Evolutionary conservation across 2,113 vertebrate genomes (phyloP), one percentile per base, ranked within the genome.

Genomic region (Australoheros scitulus): DNA sequence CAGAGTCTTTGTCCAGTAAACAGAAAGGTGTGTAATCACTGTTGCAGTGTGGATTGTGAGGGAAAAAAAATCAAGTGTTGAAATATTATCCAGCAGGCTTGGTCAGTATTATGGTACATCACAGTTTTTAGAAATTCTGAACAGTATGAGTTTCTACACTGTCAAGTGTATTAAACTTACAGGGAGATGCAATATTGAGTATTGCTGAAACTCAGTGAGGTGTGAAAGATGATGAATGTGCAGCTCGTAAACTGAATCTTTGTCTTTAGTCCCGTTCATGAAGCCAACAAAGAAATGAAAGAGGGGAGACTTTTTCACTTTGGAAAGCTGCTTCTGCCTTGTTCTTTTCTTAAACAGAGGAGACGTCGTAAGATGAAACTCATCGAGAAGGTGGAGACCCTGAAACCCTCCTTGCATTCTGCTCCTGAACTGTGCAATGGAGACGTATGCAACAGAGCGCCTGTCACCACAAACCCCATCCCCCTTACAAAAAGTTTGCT

Each of bases 291-390:
- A 10, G 20, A 10, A 38, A 56, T 56, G 20, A n/a, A 56, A 11
- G 14, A 17, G 17, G 50, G 17, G 2, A 52, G 17, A 7, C 17
- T 18, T 6, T 6, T 52, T 52, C 50, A 6, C 50, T 52, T 7
- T 7, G 7, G 50, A 7, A 18, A 18, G 15, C 15, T 52, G 29
- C n/a, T 70, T 63, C 11, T 63, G 1, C 41, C 13, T 57, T 0
- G 24, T 32, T 6, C 2, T n/a, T 64, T 18, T 29, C 47, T 63
- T 52, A 3, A 91, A 55, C 90, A 99, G 98, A 98, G 96, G 86
- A 97, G 97, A 78, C 97, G 96, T 2, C 97, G 96, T 83, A 97
- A 97, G 87, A 93, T 96, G 84, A 99, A 97, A 93, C 17, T 85
- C 5, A 88, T 85, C 11, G 96, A 97, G 77, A 96, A 96, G 84